Evolutionary conservation across 2,797 vertebrate genomes (phyloP), one percentile per base, ranked within the genome.

Genomic region (Hippocampus kuda): DNA sequence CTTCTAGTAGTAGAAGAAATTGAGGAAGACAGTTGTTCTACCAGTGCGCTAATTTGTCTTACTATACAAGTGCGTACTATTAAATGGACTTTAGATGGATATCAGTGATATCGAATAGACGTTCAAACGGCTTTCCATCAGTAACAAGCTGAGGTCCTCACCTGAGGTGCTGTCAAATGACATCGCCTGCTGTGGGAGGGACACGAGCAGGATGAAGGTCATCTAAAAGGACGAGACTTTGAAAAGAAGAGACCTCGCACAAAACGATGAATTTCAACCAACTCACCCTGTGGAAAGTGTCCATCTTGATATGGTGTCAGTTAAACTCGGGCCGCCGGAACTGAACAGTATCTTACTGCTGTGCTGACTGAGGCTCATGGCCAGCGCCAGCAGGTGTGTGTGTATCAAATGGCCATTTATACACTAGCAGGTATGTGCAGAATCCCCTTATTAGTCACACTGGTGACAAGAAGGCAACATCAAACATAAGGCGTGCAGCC

Each of bases 391-490:
- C 60, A 63, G 70, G 74, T 70, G 73, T 69, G 74, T 69, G 74
- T 72, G 67, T 41, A 67, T 72, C 51, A 5, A 38, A 70, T 75
- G 30, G 79, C 77, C 83, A 82, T 91, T 89, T 92, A 91, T 91
- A 89, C 73, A 67, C 77, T 49, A 75, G 68, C 71, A 87, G 87
- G 89, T 91, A 92, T 92, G 91, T 88, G 89, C 89, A 92, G 90
- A 92, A 92, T 92, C 88, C 81, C 69, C 85, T 90, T 90, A 91
- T 92, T 89, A 78, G 79, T 82, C 73, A 74, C 72, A 74, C 81
- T 88, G 89, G 86, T 91, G 90, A 92, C 89, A 91, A 88, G 69
- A 78, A 73, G n/a, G 71, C 79, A 79, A 91, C 91, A 90, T 92
- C 90, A 92, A 91, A 91, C 85, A 80, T 76, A 41, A 68, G 72